phyloP scores from a whole-genome alignment of 2,888 invertebrate genomes.

The Teleogryllus oceanicus region DNA sequence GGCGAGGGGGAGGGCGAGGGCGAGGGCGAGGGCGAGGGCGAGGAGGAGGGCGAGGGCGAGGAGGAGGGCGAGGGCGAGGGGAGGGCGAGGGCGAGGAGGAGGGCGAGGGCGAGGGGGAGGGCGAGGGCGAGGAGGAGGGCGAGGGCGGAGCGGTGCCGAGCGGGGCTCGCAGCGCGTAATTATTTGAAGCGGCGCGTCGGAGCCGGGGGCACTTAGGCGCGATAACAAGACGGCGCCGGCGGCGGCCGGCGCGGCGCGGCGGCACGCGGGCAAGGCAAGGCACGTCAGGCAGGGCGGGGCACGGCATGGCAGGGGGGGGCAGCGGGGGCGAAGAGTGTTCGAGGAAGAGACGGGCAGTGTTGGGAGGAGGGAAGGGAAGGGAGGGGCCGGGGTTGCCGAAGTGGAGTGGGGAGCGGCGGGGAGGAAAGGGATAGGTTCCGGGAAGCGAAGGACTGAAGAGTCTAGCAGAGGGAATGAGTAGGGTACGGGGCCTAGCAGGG shows the following conservation, averaged over 20 bases:
- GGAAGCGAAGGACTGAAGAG: no score
- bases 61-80: no score
- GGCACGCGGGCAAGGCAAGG: not conserved
- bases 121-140: no score
- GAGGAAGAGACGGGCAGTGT: not conserved
- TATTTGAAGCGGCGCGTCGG: slow-evolving; percentile 18
- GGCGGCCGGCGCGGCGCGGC: not conserved
- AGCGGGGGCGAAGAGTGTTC: not conserved
- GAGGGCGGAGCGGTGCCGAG: no score
- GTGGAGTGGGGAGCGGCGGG: not conserved
- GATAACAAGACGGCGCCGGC: not conserved
- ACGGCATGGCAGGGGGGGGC: no score
- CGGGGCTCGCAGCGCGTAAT: not conserved
- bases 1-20: no score
- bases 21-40: no score
- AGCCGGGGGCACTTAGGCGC: slow-evolving; percentile 1
- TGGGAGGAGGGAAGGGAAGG: not conserved
- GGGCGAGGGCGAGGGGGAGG: no score
- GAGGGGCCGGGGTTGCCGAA: not conserved
- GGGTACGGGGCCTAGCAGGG: not conserved
- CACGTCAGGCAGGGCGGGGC: not conserved
- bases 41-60: no score
- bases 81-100: no score
- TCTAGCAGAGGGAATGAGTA: no score
- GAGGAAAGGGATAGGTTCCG: no score